Evolutionary conservation across 2,888 invertebrate genomes (phyloP).

Genomic region (Tetramorium bicarinatum): DNA sequence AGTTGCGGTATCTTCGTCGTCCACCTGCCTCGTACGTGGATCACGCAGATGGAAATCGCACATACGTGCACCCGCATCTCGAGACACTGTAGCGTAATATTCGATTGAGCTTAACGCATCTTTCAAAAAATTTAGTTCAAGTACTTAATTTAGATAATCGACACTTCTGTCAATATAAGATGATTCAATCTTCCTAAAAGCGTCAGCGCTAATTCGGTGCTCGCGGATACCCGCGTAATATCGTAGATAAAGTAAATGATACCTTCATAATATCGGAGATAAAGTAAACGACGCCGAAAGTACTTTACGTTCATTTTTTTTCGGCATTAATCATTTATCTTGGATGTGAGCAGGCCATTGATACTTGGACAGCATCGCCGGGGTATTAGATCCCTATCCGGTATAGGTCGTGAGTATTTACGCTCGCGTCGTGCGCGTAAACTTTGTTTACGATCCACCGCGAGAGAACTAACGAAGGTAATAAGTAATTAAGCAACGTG

Average conservation of each 20-base stretch:
- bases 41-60: constrained; percentile 49
- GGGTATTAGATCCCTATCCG: background rate
- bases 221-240: background rate
- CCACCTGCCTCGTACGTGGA: constrained; percentile 65
- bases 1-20: constrained; percentile 58
- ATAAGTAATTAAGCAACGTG: constrained; percentile 22
- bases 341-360: background rate
- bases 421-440: constrained; percentile 15
- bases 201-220: background rate
- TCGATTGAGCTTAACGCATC: background rate
- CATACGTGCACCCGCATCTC: constrained; percentile 53
- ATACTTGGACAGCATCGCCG: background rate
- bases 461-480: constrained; percentile 25
- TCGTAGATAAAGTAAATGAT: background rate
- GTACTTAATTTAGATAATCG: constrained; percentile 1
- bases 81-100: background rate
- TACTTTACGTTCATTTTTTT: background rate
- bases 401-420: constrained; percentile 3
- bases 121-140: background rate
- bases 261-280: background rate
- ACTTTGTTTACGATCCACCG: constrained; percentile 23
- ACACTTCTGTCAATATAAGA: background rate
- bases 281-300: background rate
- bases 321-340: background rate
- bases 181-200: background rate